Percentiles rank a stretch among this genome's conserved stretches.
Evolutionary conservation across 2,888 invertebrate species (phyloP).

Genomic region (Augochlorella aurata): DNA sequence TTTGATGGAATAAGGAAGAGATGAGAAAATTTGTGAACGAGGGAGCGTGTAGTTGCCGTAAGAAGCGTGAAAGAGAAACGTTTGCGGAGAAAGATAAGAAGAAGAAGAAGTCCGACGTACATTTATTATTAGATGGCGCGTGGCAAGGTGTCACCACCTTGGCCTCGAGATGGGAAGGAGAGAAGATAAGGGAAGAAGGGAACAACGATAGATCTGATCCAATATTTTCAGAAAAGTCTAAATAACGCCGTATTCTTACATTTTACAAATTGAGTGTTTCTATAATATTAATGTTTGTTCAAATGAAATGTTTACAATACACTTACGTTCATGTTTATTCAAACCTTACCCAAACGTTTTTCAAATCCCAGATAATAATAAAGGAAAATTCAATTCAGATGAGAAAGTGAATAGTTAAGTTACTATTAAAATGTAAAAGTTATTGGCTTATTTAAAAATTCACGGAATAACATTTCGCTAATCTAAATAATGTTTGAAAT

Average conservation of each 20-base stretch:
- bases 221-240: conserved; percentile 13
- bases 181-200: conserved; percentile 53
- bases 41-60: conserved; percentile 14
- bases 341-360: too few species aligned
- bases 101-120: conserved; percentile 48
- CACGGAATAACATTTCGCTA: too few species aligned
- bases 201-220: conserved; percentile 29
- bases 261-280: not conserved
- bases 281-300: not conserved
- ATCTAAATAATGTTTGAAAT: too few species aligned
- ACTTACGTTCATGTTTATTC: too few species aligned
- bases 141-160: conserved; percentile 64
- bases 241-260: not conserved
- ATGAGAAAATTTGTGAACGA: conserved; percentile 31
- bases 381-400: too few species aligned
- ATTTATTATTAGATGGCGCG: conserved; percentile 58
- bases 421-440: too few species aligned
- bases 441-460: too few species aligned
- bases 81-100: conserved; percentile 62
- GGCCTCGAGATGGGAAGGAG: conserved; percentile 39
- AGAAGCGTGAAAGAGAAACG: conserved; percentile 53
- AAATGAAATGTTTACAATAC: not conserved
- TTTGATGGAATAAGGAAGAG: conserved; percentile 7
- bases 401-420: too few species aligned
- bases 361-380: too few species aligned